A percentile compares a stretch with the other conserved stretches of the same genome.
Conservation (phyloP, 2,113 vertebrate species). For the Patagioenas fasciata region DNA sequence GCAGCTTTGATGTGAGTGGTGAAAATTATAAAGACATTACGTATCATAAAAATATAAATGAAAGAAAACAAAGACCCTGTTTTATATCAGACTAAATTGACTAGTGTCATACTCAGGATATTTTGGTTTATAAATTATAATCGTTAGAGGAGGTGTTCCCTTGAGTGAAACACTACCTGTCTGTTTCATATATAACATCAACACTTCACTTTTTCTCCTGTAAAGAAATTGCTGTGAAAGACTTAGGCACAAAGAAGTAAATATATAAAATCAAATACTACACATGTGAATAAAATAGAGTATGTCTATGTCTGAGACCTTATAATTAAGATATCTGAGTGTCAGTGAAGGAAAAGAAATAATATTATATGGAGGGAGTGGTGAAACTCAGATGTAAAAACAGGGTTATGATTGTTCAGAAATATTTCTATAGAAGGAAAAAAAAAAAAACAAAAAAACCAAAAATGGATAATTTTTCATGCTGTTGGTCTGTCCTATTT, state of each 20-base stretch:
- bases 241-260: background rate
- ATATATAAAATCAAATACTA: background rate
- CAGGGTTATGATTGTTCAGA: background rate
- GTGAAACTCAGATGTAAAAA: background rate
- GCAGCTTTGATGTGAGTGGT: conserved; percentile 79
- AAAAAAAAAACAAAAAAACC: background rate
- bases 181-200: conserved; percentile 23
- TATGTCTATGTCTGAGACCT: background rate
- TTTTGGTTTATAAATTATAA: conserved; percentile 80
- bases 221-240: background rate
- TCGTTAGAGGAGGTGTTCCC: conserved; percentile 60
- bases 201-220: background rate
- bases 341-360: background rate
- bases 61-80: conserved; percentile 75
- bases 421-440: background rate
- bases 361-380: background rate
- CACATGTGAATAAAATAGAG: background rate
- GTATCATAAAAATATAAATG: conserved; percentile 82
- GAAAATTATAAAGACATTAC: conserved; percentile 85
- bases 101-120: conserved; percentile 74
- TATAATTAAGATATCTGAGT: background rate
- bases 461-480: accelerated
- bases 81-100: conserved; percentile 79
- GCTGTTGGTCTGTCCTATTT: background rate
- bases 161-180: conserved; percentile 62